phyloP scores from a whole-genome alignment of 2,113 vertebrate genomes.

The Psilopsiagon aymara region DNA sequence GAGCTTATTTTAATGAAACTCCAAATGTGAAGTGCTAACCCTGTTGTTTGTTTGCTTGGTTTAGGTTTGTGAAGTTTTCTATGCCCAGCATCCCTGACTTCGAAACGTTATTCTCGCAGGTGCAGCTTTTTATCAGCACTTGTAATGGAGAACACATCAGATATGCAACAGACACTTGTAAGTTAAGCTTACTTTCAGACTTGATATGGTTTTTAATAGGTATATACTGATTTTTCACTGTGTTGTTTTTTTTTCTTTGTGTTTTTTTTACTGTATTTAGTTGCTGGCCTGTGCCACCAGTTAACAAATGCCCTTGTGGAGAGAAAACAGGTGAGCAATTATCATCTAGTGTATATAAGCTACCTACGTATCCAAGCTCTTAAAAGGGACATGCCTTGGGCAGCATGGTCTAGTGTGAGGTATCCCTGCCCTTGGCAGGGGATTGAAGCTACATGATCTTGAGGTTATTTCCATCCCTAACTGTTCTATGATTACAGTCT shows the following conservation, averaged over 20 bases:
- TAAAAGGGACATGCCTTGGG: not conserved
- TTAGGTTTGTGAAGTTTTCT: slow-evolving; percentile 99
- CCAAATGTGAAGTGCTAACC: not conserved
- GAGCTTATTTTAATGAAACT: not conserved
- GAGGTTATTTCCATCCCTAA: not conserved
- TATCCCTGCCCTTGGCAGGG: not conserved
- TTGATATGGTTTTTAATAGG: not conserved
- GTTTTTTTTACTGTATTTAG: slow-evolving; percentile 72
- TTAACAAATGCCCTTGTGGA: slow-evolving; percentile 98
- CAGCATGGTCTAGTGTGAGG: not conserved
- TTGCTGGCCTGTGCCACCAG: slow-evolving; percentile 99
- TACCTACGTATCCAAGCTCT: not conserved
- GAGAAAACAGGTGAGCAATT: slow-evolving; percentile 91
- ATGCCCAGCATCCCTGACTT: slow-evolving; percentile 99
- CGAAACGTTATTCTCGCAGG: slow-evolving; percentile 97
- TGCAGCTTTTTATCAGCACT: slow-evolving; percentile 99
- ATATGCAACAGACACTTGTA: slow-evolving; percentile 99
- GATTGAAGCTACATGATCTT: not conserved
- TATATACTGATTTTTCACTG: not conserved
- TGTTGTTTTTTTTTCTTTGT: not conserved
- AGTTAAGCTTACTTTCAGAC: slow-evolving; percentile 64
- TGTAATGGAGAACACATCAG: slow-evolving; percentile 98
- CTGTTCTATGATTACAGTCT: not conserved
- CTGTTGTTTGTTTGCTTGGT: not conserved
- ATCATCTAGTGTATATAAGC: not conserved